Conservation (phyloP, 2,113 vertebrate genomes). For the Naja naja region DNA sequence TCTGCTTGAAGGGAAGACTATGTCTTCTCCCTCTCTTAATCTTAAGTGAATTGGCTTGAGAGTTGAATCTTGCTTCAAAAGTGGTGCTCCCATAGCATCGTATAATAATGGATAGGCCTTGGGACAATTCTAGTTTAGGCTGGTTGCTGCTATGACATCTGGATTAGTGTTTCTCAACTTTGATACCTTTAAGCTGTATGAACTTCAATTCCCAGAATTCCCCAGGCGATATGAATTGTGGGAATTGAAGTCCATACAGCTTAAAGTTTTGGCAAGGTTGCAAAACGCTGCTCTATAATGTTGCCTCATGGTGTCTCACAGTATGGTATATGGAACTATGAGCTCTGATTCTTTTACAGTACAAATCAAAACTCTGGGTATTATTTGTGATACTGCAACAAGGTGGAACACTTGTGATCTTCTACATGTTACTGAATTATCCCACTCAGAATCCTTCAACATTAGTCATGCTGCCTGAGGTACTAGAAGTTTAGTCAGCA, state of each 20-base stretch:
- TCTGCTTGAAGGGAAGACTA: neutral
- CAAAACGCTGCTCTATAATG: neutral
- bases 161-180: neutral
- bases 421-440: neutral
- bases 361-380: neutral
- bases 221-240: neutral
- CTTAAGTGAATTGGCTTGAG: neutral
- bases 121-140: neutral
- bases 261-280: neutral
- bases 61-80: neutral
- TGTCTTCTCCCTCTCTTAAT: neutral
- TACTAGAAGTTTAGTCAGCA: neutral
- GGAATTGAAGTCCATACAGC: neutral
- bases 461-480: neutral
- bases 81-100: neutral
- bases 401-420: neutral
- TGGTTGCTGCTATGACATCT: neutral
- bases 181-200: neutral
- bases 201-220: neutral
- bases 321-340: neutral
- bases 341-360: neutral
- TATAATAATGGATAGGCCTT: neutral
- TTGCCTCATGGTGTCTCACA: neutral
- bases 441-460: neutral
- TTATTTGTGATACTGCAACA: neutral